Evolutionary conservation across 1,140 invertebrate species (phyloP), one percentile per base, ranked within the genome.

Genomic region (Battus philenor): DNA sequence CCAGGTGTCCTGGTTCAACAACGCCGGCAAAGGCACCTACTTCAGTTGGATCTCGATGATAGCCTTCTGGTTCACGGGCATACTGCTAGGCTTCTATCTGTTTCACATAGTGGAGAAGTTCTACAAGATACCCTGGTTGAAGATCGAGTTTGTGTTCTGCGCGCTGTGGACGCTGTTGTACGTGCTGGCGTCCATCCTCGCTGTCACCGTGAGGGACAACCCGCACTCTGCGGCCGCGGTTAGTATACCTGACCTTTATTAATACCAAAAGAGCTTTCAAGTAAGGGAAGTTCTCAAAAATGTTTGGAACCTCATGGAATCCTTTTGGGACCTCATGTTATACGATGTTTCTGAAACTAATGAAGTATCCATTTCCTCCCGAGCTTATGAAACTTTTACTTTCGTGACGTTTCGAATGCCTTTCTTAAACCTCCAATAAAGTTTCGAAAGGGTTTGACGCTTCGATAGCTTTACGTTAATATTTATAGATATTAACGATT

Each of bases 41-140:
- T 95, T 95, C 74, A 93, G 91, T 69, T 93, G 94, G 70, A 93
- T 97, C 0, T 88, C 94, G 0, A 94, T 94, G 89, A 90, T 89
- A 12, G 95, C 93, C n/a, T 93, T 97, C 65, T 95, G 94, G 90
- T 91, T 94, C 47, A 95, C 93, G 0, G 90, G 92, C 7, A 91
- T 95, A 29, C 78, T 97, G 8, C 89, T 97, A 9, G 88, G 91
- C 0, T 89, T 96, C 43, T 96, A 96, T 78, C 66, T 95, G 36
- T 94, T 97, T 69, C 94, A 97, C 68, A 88, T 97, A 6, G 88
- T 97, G 48, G 93, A 96, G 68, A 94, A 93, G 71, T 92, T 94
- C 60, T 92, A 92, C 69, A 93, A 90, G 74, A 92, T 97, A 44
- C 95, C 95, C 0, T 97, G 95, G 95, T 68, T 94, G 12, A 93